Percentiles rank a stretch among this genome's conserved stretches.
Evolutionary conservation across 2,797 vertebrate species (phyloP).

Genomic region (Gouania willdenowi): DNA sequence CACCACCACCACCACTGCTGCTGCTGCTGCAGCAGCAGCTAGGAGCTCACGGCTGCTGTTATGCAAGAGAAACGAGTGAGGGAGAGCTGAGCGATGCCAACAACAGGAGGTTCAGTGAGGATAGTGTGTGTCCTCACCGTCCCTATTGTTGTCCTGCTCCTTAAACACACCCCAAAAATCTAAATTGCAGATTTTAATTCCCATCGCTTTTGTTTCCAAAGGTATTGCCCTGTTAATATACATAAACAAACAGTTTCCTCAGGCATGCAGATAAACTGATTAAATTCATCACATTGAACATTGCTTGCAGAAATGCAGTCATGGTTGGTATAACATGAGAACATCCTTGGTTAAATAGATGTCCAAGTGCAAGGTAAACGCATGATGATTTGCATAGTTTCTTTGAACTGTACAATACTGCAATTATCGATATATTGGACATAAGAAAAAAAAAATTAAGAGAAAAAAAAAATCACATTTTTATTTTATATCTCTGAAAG

Average conservation of each 20-base stretch:
- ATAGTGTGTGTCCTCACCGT: constrained; percentile 37
- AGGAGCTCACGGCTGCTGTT: constrained; percentile 59
- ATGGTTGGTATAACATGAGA: constrained; percentile 55
- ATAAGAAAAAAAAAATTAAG: too few species aligned
- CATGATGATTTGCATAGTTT: constrained; percentile 45
- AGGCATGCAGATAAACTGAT: constrained; percentile 56
- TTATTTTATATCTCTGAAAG: too few species aligned
- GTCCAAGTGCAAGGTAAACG: constrained; percentile 65
- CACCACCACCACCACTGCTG: constrained; percentile 31
- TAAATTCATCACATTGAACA: constrained; percentile 52
- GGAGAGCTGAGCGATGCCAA: constrained; percentile 37
- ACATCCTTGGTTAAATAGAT: constrained; percentile 40
- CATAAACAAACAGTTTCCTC: constrained; percentile 53
- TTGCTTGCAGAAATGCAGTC: constrained; percentile 33
- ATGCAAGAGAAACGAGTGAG: constrained; percentile 65
- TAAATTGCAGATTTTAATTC: constrained; percentile 7
- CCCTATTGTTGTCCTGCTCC: too few species aligned
- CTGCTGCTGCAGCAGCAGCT: constrained; percentile 31
- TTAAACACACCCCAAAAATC: constrained; percentile 8
- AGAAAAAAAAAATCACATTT: too few species aligned
- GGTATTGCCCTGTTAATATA: constrained; percentile 22
- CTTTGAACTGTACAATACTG: too few species aligned
- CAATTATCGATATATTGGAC: too few species aligned
- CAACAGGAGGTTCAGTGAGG: constrained; percentile 60
- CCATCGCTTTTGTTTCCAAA: constrained; percentile 46